Evolutionary conservation across 23 tunicate genomes (phyloP), one percentile per base, ranked within the genome.

Genomic region (Halocynthia aurantium): DNA sequence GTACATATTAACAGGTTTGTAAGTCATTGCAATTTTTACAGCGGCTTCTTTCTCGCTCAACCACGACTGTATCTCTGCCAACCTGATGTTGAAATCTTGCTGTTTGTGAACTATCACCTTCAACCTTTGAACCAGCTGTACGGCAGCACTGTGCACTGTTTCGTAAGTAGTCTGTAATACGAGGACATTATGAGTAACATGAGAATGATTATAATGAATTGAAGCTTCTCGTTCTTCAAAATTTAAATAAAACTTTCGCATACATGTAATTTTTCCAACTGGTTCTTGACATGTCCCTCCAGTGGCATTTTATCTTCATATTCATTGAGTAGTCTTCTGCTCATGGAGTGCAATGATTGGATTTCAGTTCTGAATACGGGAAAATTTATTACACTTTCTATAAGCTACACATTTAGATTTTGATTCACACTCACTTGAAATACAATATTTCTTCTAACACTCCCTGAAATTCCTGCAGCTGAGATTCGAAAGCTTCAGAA

Each of bases 81-180:
- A 69, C 65, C 81, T 84, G 52, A 90, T 50, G 72, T 72, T 87
- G 57, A 90, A 40, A 63, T 85, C 90, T 51, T 87, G 86, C 18
- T 81, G 83, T 13, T 65, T 75, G 55, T 77, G 81, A 9, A 87
- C 90, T 7, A 81, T 51, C 15, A 71, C 80, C 7, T 79, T 72
- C 61, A 90, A 57, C 7, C 85, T 76, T 10, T 77, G 62, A 18
- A 85, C 77, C 22, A 90, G 76, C 52, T 90, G 86, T 10, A 65
- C 21, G 11, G 90, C 90, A 7, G 97, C 86, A 58, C 31, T 53
- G 54, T 81, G 65, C 19, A 90, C 97, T 18, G 84, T 85, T 51
- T 71, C 84, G 72, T 90, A 90, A n/a, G 90, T 90, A 12, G 77
- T 88, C 97, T 90, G 76, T 15, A 65, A 54, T 20, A 55, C 12